These are phyloP conservation scores for Battus philenor DNA, from an alignment of 1,140 invertebrate species.

Conservation along the genomic window DNA sequence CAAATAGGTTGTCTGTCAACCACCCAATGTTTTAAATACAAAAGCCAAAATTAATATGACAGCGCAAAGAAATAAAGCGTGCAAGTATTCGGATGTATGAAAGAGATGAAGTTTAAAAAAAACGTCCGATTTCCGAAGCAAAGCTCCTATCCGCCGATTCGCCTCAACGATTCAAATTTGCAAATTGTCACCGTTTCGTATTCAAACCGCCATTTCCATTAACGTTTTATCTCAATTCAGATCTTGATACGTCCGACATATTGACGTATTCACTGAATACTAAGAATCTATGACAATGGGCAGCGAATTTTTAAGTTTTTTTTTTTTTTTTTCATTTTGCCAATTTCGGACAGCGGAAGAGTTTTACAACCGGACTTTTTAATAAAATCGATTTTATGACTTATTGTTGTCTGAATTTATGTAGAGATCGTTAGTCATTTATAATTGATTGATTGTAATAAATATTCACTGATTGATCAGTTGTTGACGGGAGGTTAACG, in stretches of 20 bases:
- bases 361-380: slow-evolving; percentile 32
- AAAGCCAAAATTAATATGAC: too few relatives aligned
- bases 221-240: slow-evolving; percentile 31
- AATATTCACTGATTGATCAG: too few relatives aligned
- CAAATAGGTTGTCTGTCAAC: too few relatives aligned
- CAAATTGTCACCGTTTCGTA: slow-evolving; percentile 22
- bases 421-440: too few relatives aligned
- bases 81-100: too few relatives aligned
- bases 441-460: too few relatives aligned
- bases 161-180: slow-evolving; percentile 25
- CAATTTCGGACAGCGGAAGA: slow-evolving; percentile 39
- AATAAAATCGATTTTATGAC: slow-evolving; percentile 24
- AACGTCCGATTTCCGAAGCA: too few relatives aligned
- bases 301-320: slow-evolving; percentile 16
- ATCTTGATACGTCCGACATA: slow-evolving; percentile 35
- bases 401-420: slow-evolving; percentile 23
- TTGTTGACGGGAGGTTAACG: too few relatives aligned
- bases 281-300: slow-evolving; percentile 36
- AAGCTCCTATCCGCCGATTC: slow-evolving; percentile 27
- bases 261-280: slow-evolving; percentile 36
- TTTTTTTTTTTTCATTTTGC: slow-evolving; percentile 1
- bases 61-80: too few relatives aligned
- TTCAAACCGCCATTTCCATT: slow-evolving; percentile 29
- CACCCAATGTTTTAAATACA: too few relatives aligned
- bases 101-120: too few relatives aligned